A percentile compares a stretch with the other conserved stretches of the same genome.
phyloP scores from a whole-genome alignment of 2,888 invertebrate species.

The Thymelicus acteon region DNA sequence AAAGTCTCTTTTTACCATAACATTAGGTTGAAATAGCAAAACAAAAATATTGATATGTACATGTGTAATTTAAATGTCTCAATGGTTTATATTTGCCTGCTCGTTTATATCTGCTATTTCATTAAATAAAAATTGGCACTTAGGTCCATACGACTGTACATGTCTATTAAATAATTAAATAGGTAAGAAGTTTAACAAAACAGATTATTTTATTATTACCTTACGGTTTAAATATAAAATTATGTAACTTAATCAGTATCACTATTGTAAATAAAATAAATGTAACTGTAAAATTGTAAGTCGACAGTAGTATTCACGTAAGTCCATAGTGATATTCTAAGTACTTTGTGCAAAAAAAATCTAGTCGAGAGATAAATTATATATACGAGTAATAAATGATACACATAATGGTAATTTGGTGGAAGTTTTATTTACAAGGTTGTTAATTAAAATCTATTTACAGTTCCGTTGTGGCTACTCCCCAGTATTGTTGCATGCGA shows the following conservation, averaged over 20 bases:
- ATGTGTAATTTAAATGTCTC: neutral
- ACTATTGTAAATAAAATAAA: slow-evolving; percentile 65
- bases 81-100: neutral
- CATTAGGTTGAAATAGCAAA: no score
- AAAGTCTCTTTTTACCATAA: no score
- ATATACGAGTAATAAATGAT: slow-evolving; percentile 68
- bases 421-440: slow-evolving; percentile 77
- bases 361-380: slow-evolving; percentile 81
- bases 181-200: slow-evolving; percentile 45
- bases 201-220: slow-evolving; percentile 48
- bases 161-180: slow-evolving; percentile 37
- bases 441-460: slow-evolving; percentile 65
- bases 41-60: no score
- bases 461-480: slow-evolving; percentile 94
- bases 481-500: slow-evolving; percentile 96
- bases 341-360: slow-evolving; percentile 78
- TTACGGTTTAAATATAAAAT: slow-evolving; percentile 49
- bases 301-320: slow-evolving; percentile 52
- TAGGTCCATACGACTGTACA: slow-evolving; percentile 13
- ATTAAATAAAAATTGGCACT: neutral
- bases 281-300: slow-evolving; percentile 43
- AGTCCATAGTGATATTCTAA: slow-evolving; percentile 74
- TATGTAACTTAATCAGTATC: slow-evolving; percentile 56
- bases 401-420: slow-evolving; percentile 64
- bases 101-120: neutral